phyloP scores from a whole-genome alignment of 2,888 invertebrate species.

The Thera britannica region DNA sequence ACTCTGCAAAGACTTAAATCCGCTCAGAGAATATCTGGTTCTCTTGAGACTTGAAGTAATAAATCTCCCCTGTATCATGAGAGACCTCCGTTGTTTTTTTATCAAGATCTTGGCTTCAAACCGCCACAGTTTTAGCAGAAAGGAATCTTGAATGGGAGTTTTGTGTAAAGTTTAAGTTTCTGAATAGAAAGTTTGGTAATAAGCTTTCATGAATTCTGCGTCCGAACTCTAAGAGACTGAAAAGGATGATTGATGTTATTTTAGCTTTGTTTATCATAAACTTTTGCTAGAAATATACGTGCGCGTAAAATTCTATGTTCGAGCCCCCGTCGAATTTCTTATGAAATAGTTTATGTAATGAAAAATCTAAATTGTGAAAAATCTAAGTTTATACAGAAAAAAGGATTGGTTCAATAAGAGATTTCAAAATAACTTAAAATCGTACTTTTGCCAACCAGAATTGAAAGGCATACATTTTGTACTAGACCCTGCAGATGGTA shows the following conservation, averaged over 20 bases:
- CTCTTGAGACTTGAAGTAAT: conserved; percentile 68
- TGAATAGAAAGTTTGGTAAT: conserved; percentile 26
- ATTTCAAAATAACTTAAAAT: no score
- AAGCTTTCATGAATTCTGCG: conserved; percentile 2
- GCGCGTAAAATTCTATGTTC: neutral
- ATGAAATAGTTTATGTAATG: neutral
- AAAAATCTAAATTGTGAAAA: no score
- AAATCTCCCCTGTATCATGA: conserved; percentile 71
- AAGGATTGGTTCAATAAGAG: no score
- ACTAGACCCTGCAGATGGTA: no score
- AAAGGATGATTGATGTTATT: conserved; percentile 23
- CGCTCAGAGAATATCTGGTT: conserved; percentile 66
- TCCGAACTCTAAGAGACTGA: conserved; percentile 3
- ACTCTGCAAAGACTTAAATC: conserved; percentile 48
- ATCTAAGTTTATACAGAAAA: no score
- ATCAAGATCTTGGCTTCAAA: conserved; percentile 61
- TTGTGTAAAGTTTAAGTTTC: conserved; percentile 20
- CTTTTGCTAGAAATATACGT: neutral
- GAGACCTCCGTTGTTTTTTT: conserved; percentile 64
- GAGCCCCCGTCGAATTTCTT: neutral
- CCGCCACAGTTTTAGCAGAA: conserved; percentile 35
- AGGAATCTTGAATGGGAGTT: conserved; percentile 12
- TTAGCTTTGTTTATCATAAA: conserved; percentile 2
- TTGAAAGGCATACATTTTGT: no score
- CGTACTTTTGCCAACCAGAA: no score